Percentiles rank a stretch among this genome's conserved stretches.
These are phyloP conservation scores for Cryptus armator DNA, from an alignment of 2,888 invertebrate species.

Conservation along the genomic window DNA sequence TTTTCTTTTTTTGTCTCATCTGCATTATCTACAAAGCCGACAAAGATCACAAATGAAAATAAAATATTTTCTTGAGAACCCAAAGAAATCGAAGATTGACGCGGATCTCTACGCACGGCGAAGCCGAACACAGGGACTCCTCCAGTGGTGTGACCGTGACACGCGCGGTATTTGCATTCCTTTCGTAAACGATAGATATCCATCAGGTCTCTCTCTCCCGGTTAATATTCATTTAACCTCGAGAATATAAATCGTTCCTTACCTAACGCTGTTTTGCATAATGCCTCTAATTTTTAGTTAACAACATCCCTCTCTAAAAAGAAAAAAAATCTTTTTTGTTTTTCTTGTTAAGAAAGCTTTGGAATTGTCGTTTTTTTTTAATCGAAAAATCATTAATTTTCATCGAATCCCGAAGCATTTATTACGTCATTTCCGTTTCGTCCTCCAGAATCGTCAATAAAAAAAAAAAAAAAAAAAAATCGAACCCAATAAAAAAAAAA, in stretches of 20 bases:
- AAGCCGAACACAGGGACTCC: not conserved
- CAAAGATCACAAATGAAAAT: not conserved
- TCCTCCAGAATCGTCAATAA: too few relatives aligned
- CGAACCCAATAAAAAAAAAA: too few relatives aligned
- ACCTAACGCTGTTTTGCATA: not conserved
- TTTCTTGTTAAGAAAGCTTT: too few relatives aligned
- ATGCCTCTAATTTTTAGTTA: not conserved
- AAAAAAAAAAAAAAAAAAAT: too few relatives aligned
- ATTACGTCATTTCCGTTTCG: too few relatives aligned
- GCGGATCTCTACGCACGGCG: not conserved
- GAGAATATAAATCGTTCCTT: conserved; percentile 28
- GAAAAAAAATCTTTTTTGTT: too few relatives aligned
- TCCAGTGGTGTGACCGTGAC: conserved; percentile 3
- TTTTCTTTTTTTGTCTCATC: not conserved
- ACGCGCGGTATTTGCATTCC: conserved; percentile 38
- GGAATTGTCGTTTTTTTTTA: too few relatives aligned
- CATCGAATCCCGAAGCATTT: too few relatives aligned
- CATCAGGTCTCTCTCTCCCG: conserved; percentile 13
- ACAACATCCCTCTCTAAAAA: too few relatives aligned
- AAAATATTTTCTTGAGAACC: not conserved
- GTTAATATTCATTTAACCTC: conserved; percentile 33
- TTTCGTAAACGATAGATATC: conserved; percentile 45
- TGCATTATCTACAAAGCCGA: not conserved
- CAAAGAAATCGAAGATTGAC: not conserved
- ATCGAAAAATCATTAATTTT: too few relatives aligned